phyloP scores from a whole-genome alignment of 2,113 vertebrate genomes.

The Ceyx melanurus region DNA sequence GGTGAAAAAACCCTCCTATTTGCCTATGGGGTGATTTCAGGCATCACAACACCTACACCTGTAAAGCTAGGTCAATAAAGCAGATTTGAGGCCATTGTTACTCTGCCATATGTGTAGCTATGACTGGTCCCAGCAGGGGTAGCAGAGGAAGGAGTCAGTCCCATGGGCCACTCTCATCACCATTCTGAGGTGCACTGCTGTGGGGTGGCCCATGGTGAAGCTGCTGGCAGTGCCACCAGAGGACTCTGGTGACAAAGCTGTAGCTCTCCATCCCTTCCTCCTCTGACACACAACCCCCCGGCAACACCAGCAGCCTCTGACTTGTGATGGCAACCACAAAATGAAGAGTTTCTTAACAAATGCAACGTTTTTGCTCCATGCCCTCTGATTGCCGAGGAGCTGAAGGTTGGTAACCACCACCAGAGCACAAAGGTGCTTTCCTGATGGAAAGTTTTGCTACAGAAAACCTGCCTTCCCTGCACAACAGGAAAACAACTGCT shows the following conservation, averaged over 20 bases:
- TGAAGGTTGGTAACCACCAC: neutral
- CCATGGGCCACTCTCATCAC: neutral
- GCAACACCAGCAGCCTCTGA: neutral
- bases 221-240: neutral
- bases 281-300: neutral
- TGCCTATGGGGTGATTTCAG: neutral
- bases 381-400: neutral
- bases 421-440: neutral
- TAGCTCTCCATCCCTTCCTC: neutral
- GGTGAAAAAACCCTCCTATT: constrained; percentile 4
- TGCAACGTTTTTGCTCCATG: neutral
- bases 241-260: neutral
- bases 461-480: neutral
- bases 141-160: neutral
- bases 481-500: neutral
- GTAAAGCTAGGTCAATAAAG: neutral
- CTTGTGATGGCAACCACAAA: neutral
- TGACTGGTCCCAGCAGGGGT: neutral
- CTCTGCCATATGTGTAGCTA: neutral
- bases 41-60: neutral
- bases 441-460: neutral
- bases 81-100: neutral
- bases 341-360: neutral
- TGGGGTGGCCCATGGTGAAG: neutral
- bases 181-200: neutral